A percentile compares a stretch with the other conserved stretches of the same genome.
Evolutionary conservation across 2,113 vertebrate species (phyloP).

Genomic region (Colossoma macropomum): DNA sequence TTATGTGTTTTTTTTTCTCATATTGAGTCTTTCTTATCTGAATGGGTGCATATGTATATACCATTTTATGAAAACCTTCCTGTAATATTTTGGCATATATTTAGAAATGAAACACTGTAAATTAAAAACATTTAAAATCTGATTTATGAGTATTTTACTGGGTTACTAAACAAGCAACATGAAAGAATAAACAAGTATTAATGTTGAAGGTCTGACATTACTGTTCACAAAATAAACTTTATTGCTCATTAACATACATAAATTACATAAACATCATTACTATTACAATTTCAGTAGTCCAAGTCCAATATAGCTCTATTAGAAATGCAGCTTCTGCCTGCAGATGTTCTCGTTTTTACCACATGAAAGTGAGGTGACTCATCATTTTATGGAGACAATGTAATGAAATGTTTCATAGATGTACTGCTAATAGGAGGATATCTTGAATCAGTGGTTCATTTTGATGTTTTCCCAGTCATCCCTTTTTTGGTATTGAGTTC

Average conservation of each 20-base stretch:
- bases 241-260: not conserved
- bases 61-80: not conserved
- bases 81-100: not conserved
- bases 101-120: not conserved
- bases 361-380: not conserved
- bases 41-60: not conserved
- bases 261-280: not conserved
- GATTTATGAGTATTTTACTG: not conserved
- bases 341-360: not conserved
- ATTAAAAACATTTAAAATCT: not conserved
- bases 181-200: not conserved
- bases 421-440: not conserved
- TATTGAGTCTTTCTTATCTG: not conserved
- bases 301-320: not conserved
- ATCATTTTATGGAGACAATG: not conserved
- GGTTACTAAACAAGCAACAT: not conserved
- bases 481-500: conserved; percentile 76
- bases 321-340: not conserved
- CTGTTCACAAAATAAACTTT: conserved; percentile 10
- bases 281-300: not conserved
- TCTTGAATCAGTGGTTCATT: not conserved
- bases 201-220: not conserved
- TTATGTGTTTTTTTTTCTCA: not conserved
- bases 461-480: conserved; percentile 62
- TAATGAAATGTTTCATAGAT: not conserved